Evolutionary conservation across 2,113 vertebrate species (phyloP).

Genomic region (Cryptotis parvus): DNA sequence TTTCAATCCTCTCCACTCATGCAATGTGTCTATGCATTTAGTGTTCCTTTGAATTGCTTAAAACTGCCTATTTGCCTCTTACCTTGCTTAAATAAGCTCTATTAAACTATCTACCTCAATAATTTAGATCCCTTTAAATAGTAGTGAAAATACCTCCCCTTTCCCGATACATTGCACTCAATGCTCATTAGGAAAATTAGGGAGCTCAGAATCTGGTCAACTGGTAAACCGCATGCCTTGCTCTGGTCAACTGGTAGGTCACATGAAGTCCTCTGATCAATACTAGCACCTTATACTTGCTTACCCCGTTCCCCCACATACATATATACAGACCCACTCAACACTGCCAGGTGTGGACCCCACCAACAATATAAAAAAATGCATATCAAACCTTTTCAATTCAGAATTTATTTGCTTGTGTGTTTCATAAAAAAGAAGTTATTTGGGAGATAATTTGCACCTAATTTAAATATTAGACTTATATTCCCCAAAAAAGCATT

Average conservation of each 20-base stretch:
- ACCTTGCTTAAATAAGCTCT: not conserved
- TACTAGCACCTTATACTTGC: not conserved
- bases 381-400: no score
- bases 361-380: no score
- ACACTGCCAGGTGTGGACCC: no score
- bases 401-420: no score
- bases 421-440: no score
- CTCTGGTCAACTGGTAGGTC: not conserved
- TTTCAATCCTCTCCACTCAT: not conserved
- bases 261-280: not conserved
- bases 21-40: not conserved
- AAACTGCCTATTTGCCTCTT: not conserved
- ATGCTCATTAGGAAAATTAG: slow-evolving; percentile 11
- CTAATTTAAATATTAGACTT: not conserved
- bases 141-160: not conserved
- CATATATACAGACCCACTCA: not conserved
- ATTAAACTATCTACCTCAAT: not conserved
- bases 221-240: not conserved
- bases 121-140: not conserved
- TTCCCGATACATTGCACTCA: not conserved
- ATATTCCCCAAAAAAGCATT: not conserved
- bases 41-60: not conserved
- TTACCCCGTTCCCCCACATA: not conserved
- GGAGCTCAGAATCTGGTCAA: not conserved
- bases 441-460: not conserved